Base-by-base conservation (phyloP, 1,140 invertebrate genomes). In the Daktulosphaira vitifoliae region DNA sequence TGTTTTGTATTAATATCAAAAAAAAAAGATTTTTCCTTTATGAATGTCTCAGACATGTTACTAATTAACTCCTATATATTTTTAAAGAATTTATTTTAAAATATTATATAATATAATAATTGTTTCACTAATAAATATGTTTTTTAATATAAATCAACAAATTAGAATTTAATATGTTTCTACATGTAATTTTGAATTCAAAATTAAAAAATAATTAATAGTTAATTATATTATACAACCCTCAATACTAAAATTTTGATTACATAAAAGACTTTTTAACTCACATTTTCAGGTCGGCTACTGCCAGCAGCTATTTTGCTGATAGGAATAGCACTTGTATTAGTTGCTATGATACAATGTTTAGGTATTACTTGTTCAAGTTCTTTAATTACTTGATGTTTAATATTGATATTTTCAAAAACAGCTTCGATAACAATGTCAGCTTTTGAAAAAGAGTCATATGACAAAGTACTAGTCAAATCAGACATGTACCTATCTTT, bases 341-440 rank as follows among this genome's bases (percentile, higher is more conserved):
- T 99, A 7, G 95, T 91, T 0, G 96, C 97, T 72, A 99, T 87
- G 50, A 99, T 82, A 73, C 95, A 98, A 73, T 99, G 84, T 67
- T 86, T 80, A 3, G 91, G 87, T 22, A 93, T 84, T 33, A 87
- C 82, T 49, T 84, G 79, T 78, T 98, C 96, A 8, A 98, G 81
- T 78, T 99, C 96, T 76, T 97, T 90, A 46, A 99, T 88, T 11
- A 99, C 95, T 77, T 87, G 89, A 75, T 99, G 97, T 77, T 99
- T 99, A 50, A 98, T 82, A 65, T 83, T 85, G 48, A 99, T 78
- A 77, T 99, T 91, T 78, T 99, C 97, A 78, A 99, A 99, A 4
- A 99, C 96, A 56, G 97, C 97, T 80, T 99, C 97, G 71, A 99
- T 96, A 0, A 99, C 88, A 73, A 99, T 87, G 76, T 99, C 96